phyloP scores from a whole-genome alignment of 2,113 vertebrate species.

The Thermophis baileyi region DNA sequence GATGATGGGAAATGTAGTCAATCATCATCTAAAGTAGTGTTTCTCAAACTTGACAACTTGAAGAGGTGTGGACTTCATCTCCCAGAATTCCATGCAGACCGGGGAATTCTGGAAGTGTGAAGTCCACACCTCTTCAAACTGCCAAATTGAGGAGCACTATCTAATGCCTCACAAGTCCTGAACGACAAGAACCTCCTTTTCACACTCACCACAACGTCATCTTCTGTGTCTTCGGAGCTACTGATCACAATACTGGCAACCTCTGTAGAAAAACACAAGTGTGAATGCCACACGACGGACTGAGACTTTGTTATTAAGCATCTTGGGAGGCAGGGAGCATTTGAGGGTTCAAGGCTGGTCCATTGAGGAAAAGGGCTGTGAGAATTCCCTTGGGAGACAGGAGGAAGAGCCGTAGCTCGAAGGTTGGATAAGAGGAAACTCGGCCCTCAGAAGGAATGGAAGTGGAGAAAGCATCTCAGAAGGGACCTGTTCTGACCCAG shows the following conservation, averaged over 20 bases:
- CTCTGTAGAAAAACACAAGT: slow-evolving; percentile 41
- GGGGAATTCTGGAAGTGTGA: not conserved
- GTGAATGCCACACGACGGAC: not conserved
- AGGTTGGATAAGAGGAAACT: not conserved
- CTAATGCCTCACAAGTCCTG: not conserved
- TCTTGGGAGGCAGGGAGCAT: not conserved
- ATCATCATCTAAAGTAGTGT: not conserved
- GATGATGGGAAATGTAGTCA: not conserved
- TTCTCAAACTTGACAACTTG: not conserved
- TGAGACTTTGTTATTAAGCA: not conserved
- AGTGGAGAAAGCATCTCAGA: not conserved
- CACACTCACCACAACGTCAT: slow-evolving; percentile 59
- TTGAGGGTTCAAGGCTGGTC: not conserved
- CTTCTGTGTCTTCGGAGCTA: slow-evolving; percentile 67
- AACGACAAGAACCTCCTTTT: accelerated
- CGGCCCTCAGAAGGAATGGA: not conserved
- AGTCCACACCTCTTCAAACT: not conserved
- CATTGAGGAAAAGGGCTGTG: not conserved
- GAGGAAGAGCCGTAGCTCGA: not conserved
- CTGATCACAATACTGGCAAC: slow-evolving; percentile 59
- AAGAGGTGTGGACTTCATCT: not conserved
- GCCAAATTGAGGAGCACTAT: not conserved
- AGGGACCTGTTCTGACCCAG: not conserved
- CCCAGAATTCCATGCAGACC: not conserved
- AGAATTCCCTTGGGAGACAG: not conserved